Percentiles rank a stretch among this genome's conserved stretches.
Conservation (phyloP, 2,888 invertebrate genomes). For the Bunonema sp. region DNA sequence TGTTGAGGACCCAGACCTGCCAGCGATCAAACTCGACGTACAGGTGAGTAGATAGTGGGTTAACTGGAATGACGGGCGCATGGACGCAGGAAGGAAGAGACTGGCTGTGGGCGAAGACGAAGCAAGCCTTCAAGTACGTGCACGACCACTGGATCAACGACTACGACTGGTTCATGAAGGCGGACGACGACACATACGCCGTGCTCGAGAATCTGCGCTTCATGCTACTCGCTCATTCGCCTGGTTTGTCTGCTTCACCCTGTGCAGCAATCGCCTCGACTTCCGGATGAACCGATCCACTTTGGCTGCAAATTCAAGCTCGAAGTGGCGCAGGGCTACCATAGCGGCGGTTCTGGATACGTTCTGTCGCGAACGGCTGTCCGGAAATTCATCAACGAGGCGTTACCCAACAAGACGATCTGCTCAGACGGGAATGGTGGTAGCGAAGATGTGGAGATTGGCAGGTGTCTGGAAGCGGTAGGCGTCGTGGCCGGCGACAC, state of each 20-base stretch:
- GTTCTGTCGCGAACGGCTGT: constrained; percentile 69
- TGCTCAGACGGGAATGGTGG: no score
- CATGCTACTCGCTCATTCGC: constrained; percentile 34
- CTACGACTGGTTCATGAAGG: constrained; percentile 66
- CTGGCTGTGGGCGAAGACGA: constrained; percentile 88
- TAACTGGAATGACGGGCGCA: no score
- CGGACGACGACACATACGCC: constrained; percentile 93
- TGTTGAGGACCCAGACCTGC: constrained; percentile 57
- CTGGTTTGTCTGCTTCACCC: no score
- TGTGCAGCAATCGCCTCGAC: no score
- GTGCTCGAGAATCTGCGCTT: constrained; percentile 79
- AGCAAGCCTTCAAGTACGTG: constrained; percentile 58
- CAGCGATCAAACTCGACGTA: constrained; percentile 67
- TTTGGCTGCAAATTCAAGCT: constrained; percentile 79
- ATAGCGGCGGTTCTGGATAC: constrained; percentile 60
- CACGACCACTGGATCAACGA: constrained; percentile 47
- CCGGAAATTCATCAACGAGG: constrained; percentile 56
- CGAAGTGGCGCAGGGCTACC: constrained; percentile 58
- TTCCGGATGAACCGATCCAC: constrained; percentile 63
- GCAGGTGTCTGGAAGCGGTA: constrained; percentile 69
- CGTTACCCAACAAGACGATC: constrained; percentile 57
- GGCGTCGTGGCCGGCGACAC: constrained; percentile 75
- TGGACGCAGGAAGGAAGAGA: no score
- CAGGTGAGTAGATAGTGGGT: no score
- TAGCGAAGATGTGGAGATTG: constrained; percentile 81